A percentile compares a stretch with the other conserved stretches of the same genome.
These are phyloP conservation scores for Brachionus calyciflorus DNA, from an alignment of 1,140 invertebrate genomes.

Conservation along the genomic window DNA sequence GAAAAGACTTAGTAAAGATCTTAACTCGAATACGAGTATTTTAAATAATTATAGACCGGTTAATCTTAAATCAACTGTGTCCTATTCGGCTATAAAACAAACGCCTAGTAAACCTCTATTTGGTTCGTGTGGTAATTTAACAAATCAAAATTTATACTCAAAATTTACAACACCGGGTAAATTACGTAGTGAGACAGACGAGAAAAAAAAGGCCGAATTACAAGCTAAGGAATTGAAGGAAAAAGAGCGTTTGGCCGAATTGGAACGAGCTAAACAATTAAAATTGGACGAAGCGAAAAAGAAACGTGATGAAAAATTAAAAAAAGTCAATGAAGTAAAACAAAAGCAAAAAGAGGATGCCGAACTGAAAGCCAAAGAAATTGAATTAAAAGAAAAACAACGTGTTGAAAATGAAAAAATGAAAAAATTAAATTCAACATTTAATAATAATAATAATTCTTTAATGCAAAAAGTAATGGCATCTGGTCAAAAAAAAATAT, in stretches of 20 bases:
- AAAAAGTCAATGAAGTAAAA: slow-evolving; percentile 7
- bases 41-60: slow-evolving; percentile 1
- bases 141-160: slow-evolving; percentile 30
- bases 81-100: background rate
- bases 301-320: slow-evolving; percentile 33
- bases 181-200: background rate
- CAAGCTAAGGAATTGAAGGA: background rate
- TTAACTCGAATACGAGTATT: background rate
- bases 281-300: background rate
- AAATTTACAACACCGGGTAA: slow-evolving; percentile 4
- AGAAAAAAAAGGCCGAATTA: slow-evolving; percentile 34
- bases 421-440: slow-evolving; percentile 26
- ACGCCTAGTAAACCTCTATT: background rate
- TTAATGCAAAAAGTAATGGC: background rate
- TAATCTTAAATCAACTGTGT: background rate
- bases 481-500: slow-evolving; percentile 21
- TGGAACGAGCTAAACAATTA: slow-evolving; percentile 6
- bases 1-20: background rate
- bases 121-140: background rate
- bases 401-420: background rate
- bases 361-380: slow-evolving; percentile 10
- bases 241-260: background rate
- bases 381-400: slow-evolving; percentile 11
- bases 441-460: too few relatives aligned
- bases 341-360: slow-evolving; percentile 38